Evolutionary conservation across 2,797 vertebrate species (phyloP), one percentile per base, ranked within the genome.

Genomic region (Chelmon rostratus): DNA sequence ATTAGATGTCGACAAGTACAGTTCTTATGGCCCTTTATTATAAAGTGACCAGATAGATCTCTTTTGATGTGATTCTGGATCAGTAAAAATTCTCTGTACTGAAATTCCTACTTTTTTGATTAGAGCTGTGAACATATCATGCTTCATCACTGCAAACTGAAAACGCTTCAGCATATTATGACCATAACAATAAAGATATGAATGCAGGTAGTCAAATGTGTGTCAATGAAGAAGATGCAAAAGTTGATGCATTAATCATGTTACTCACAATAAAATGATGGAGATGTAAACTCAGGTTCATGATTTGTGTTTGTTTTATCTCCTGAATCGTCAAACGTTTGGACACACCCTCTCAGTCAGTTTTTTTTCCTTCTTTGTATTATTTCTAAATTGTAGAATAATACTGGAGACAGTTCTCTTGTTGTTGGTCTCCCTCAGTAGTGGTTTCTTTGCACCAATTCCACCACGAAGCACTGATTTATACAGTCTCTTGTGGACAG

Each of bases 251-350:
- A 5, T 15, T 25, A 25, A 67, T 64, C 2, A 6, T 72, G 19
- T 25, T 35, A 8, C 68, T 72, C 13, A 23, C 16, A 68, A 73
- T 77, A 63, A 76, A 82, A 49, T 33, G 1, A 42, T 1, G 4
- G 12, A 13, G 18, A 25, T 37, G 4, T 44, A 6, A n/a, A 31
- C 18, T 10, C 28, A 40, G 4, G 6, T 40, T 40, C 5, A 19
- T 25, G 11, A 19, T 25, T 7, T 13, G n/a, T 66, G 35, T 28
- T 6, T 9, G 35, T 50, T 50, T 33, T 8, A 33, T 15, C 44
- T 49, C 28, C 19, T 50, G 13, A n/a, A 37, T 18, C 13, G 9
- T 2, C 28, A 28, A 28, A 28, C 28, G 28, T 28, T 28, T 28
- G 28, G 28, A 28, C 28, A 28, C 28, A 28, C 28, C 28, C 3